These are phyloP conservation scores for Musca domestica DNA, from an alignment of 1,140 invertebrate species.

Conservation along the genomic window DNA sequence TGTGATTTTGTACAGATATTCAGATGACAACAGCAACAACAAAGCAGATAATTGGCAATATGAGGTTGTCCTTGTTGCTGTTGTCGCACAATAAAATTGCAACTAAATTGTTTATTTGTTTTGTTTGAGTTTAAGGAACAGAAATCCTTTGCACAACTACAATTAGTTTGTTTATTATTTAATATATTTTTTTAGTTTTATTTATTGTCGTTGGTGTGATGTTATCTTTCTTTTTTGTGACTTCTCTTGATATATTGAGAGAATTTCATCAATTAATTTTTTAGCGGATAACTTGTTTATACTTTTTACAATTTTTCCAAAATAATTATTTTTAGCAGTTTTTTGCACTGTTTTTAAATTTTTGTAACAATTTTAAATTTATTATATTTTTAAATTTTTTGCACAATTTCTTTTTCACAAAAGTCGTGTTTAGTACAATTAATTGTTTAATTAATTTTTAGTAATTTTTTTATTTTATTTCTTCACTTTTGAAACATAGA, in stretches of 20 bases:
- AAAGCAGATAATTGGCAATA: too few relatives aligned
- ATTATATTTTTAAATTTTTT: constrained; percentile 2
- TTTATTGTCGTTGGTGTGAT: neutral
- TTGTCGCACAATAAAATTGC: neutral
- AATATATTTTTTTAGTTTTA: neutral
- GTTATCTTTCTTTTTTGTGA: too few relatives aligned
- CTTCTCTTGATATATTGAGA: too few relatives aligned
- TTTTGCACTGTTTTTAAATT: neutral
- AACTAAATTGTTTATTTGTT: neutral
- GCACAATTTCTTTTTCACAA: constrained; percentile 8
- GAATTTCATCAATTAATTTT: too few relatives aligned
- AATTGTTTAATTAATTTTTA: neutral
- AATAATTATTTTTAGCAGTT: constrained; percentile 4
- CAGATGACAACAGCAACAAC: too few relatives aligned
- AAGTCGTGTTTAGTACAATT: constrained; percentile 9
- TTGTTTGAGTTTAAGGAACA: neutral
- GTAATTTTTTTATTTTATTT: neutral
- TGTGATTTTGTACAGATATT: neutral
- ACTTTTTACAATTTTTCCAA: neutral
- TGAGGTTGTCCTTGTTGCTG: neutral
- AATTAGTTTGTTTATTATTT: neutral
- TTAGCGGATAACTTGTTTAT: neutral
- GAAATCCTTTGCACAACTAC: too few relatives aligned
- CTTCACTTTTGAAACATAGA: constrained; percentile 4
- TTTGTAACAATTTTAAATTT: neutral